Conservation (phyloP, 2,113 vertebrate genomes). For the Channa argus region DNA sequence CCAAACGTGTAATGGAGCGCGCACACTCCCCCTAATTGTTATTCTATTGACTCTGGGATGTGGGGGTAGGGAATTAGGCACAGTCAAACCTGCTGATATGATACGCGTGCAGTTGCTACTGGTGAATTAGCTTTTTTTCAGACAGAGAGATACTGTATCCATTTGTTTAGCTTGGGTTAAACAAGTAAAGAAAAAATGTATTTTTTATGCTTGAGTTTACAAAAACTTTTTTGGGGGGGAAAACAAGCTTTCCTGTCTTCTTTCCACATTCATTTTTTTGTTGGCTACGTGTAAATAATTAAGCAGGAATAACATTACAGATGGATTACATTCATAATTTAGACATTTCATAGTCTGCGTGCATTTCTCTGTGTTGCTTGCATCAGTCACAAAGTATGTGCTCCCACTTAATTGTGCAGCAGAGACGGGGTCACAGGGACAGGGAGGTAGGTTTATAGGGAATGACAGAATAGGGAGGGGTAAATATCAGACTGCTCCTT, state of each 20-base stretch:
- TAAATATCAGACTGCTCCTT: conserved; percentile 64
- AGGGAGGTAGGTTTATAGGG: conserved; percentile 30
- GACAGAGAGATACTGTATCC: rapidly evolving
- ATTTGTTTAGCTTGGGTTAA: neutral
- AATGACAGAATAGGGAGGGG: conserved; percentile 60
- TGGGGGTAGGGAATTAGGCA: conserved; percentile 8
- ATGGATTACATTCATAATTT: conserved; percentile 65
- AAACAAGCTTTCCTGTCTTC: conserved; percentile 39
- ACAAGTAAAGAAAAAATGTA: neutral
- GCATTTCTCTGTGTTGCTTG: conserved; percentile 57
- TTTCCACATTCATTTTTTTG: conserved; percentile 28
- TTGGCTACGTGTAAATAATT: conserved; percentile 65
- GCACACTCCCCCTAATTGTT: conserved; percentile 55
- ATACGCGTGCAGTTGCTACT: neutral
- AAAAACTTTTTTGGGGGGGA: neutral
- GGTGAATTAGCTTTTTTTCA: neutral
- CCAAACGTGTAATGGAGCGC: conserved; percentile 59
- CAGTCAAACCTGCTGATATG: conserved; percentile 38
- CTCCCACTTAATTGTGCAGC: conserved; percentile 23
- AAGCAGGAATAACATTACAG: conserved; percentile 47
- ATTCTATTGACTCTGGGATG: conserved; percentile 63
- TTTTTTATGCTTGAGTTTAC: neutral
- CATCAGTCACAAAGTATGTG: conserved; percentile 43
- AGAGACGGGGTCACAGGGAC: conserved; percentile 43
- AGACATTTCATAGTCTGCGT: conserved; percentile 43